Percentiles rank a stretch among this genome's conserved stretches.
Evolutionary conservation across 1,140 invertebrate species (phyloP).

Genomic region (Grapholita molesta): DNA sequence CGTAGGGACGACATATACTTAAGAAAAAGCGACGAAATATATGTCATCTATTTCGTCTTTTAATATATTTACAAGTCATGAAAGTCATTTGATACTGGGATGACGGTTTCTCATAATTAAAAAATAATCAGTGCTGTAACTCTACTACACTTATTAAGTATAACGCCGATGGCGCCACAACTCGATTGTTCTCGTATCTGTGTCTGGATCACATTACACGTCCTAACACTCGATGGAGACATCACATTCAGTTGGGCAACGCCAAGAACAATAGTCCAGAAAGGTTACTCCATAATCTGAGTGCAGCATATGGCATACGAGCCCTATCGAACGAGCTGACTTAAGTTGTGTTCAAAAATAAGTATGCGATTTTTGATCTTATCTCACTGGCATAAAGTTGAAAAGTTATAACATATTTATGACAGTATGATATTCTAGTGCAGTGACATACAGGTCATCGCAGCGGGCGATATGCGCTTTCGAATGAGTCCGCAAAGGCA

Average conservation of each 20-base stretch:
- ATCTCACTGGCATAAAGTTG: not conserved
- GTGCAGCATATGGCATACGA: not conserved
- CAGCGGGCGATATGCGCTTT: not conserved
- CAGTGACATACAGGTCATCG: not conserved
- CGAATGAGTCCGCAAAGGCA: not conserved
- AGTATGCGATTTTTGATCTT: not conserved
- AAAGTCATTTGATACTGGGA: too few species aligned
- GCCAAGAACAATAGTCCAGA: conserved; percentile 26
- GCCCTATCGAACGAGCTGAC: not conserved
- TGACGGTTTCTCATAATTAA: too few species aligned
- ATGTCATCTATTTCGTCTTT: too few species aligned
- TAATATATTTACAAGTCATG: too few species aligned
- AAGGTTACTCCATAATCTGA: not conserved
- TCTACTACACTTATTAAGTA: not conserved
- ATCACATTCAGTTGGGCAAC: conserved; percentile 24
- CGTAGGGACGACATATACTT: too few species aligned
- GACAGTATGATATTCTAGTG: not conserved
- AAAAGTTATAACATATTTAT: not conserved
- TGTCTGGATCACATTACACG: conserved; percentile 31
- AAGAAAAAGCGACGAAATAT: too few species aligned
- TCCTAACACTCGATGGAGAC: conserved; percentile 28
- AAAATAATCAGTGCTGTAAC: too few species aligned
- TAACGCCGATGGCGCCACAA: conserved; percentile 22
- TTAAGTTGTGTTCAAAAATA: not conserved
- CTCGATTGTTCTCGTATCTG: conserved; percentile 27